A percentile compares a stretch with the other conserved stretches of the same genome.
phyloP scores from a whole-genome alignment of 2,888 invertebrate species.

The Anticlea derivata region DNA sequence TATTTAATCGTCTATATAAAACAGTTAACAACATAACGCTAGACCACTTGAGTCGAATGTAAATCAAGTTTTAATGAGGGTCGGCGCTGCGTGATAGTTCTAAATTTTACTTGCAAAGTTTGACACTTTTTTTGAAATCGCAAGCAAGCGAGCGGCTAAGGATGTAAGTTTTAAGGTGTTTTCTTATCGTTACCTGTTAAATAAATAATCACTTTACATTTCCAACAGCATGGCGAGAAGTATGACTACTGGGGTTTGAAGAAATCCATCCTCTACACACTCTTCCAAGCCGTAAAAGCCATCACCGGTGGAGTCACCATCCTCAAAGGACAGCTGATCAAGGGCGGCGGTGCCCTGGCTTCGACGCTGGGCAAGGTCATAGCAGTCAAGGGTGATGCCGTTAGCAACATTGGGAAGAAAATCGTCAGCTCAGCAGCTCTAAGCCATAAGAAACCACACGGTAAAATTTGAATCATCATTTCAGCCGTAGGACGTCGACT shows the following conservation, averaged over 20 bases:
- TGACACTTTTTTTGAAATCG: no score
- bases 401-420: conserved; percentile 90
- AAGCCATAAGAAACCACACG: conserved; percentile 74
- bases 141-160: no score
- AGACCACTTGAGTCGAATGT: no score
- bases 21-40: no score
- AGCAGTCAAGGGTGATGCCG: conserved; percentile 90
- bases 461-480: conserved; percentile 42
- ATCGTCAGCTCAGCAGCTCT: conserved; percentile 90
- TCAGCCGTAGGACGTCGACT: no score
- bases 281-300: conserved; percentile 94
- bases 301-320: conserved; percentile 94
- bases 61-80: no score
- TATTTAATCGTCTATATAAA: no score
- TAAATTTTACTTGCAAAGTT: no score
- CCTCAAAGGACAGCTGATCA: conserved; percentile 93
- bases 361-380: conserved; percentile 83
- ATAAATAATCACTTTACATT: no score
- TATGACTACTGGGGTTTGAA: conserved; percentile 91
- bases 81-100: no score
- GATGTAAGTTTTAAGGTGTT: no score
- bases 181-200: no score
- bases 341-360: conserved; percentile 88
- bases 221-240: conserved; percentile 58
- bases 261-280: conserved; percentile 91